Evolutionary conservation across 2,888 invertebrate genomes (phyloP).

Genomic region (Orthosia gothica): DNA sequence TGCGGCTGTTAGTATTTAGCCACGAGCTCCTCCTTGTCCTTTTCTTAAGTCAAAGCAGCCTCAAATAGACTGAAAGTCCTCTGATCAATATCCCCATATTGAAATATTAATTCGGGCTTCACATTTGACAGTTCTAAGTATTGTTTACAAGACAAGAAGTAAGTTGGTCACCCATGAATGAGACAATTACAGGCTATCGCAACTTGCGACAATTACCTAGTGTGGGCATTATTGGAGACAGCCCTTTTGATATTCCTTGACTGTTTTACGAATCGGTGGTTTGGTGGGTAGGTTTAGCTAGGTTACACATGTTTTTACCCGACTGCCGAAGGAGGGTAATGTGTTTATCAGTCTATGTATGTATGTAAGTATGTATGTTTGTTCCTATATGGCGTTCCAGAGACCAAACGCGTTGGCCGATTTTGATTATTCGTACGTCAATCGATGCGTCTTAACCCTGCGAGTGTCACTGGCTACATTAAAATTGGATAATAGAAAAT

Average conservation of each 20-base stretch:
- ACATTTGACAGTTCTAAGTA: conserved; percentile 57
- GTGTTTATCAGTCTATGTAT: no score
- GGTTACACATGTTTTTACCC: no score
- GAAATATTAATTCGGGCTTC: conserved; percentile 35
- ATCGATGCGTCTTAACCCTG: no score
- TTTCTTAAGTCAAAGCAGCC: not conserved
- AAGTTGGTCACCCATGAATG: conserved; percentile 46
- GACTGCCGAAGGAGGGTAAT: no score
- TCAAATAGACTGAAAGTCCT: not conserved
- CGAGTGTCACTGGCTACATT: no score
- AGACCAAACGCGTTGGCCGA: no score
- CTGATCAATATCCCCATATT: not conserved
- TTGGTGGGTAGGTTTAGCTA: not conserved
- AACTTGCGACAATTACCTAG: conserved; percentile 68
- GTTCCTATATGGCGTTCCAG: no score
- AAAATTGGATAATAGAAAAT: no score
- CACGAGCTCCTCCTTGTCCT: no score
- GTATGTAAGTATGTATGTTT: no score
- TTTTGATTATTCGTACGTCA: no score
- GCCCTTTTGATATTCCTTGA: conserved; percentile 19
- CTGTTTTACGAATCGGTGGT: not conserved
- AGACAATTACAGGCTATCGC: conserved; percentile 70
- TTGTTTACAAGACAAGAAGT: conserved; percentile 67
- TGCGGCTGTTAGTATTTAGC: no score
- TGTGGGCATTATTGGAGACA: conserved; percentile 30